Evolutionary conservation across 2,797 vertebrate species (phyloP).

Genomic region (Sarcophilus harrisii): DNA sequence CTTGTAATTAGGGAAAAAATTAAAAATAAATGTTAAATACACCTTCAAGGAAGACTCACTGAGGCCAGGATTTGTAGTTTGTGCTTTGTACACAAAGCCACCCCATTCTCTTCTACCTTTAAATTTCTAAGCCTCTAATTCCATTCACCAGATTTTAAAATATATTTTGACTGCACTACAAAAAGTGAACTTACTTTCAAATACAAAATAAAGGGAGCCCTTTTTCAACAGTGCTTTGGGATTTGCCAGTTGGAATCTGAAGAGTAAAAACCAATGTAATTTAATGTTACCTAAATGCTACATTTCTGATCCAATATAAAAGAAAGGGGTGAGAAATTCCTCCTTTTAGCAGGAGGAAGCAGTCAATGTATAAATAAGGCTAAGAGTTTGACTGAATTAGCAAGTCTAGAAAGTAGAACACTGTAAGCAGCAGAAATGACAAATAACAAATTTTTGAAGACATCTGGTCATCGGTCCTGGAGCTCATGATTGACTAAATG

Average conservation of each 20-base stretch:
- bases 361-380: conserved; percentile 38
- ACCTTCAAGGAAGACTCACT: fast-evolving
- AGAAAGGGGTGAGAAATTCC: not conserved
- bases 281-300: not conserved
- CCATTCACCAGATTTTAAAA: not conserved
- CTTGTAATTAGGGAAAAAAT: too few relatives aligned
- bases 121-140: not conserved
- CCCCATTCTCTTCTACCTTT: not conserved
- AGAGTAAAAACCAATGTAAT: not conserved
- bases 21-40: too few relatives aligned
- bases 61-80: not conserved
- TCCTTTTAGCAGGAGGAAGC: not conserved
- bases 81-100: not conserved
- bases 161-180: not conserved
- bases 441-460: conserved; percentile 72
- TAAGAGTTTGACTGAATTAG: conserved; percentile 59
- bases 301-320: not conserved
- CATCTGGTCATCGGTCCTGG: conserved; percentile 68
- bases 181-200: not conserved
- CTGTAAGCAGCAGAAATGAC: conserved; percentile 59
- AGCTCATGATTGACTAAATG: conserved; percentile 46
- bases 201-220: not conserved
- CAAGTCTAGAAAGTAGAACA: conserved; percentile 47
- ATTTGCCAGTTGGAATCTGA: fast-evolving
- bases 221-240: not conserved